These are phyloP conservation scores for Ypsolopha scabrella DNA, from an alignment of 2,888 invertebrate genomes.

Conservation along the genomic window DNA sequence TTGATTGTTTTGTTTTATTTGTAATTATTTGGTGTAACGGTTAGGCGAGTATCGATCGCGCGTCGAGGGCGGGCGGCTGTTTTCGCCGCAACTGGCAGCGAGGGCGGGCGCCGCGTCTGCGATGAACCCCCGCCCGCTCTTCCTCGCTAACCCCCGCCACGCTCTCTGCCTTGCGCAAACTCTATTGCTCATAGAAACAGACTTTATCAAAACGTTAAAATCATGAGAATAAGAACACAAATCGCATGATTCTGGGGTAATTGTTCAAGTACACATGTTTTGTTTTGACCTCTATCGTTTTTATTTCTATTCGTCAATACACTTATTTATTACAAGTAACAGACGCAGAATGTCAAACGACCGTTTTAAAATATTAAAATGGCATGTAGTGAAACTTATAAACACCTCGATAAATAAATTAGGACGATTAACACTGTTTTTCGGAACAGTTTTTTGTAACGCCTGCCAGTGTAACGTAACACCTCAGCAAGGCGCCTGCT, in stretches of 20 bases:
- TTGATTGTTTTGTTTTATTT: constrained; percentile 7
- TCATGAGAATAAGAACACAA: too few relatives aligned
- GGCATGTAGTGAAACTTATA: too few relatives aligned
- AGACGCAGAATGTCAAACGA: too few relatives aligned
- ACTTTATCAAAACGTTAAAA: too few relatives aligned
- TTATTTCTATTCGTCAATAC: background rate
- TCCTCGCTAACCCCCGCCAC: constrained; percentile 12
- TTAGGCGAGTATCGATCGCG: constrained; percentile 42
- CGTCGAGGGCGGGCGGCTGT: constrained; percentile 53
- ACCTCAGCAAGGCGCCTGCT: too few relatives aligned
- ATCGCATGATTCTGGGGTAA: too few relatives aligned
- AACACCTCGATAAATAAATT: too few relatives aligned
- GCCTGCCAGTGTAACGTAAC: too few relatives aligned
- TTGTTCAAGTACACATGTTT: constrained; percentile 28
- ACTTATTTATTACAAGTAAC: too few relatives aligned
- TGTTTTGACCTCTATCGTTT: constrained; percentile 35
- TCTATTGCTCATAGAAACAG: background rate
- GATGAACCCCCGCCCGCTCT: constrained; percentile 20
- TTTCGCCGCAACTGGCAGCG: constrained; percentile 60
- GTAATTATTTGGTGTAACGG: background rate
- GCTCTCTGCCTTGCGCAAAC: constrained; percentile 9
- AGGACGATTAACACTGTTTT: too few relatives aligned
- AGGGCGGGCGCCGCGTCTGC: constrained; percentile 20
- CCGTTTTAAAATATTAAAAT: too few relatives aligned
- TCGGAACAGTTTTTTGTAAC: too few relatives aligned